Evolutionary conservation across 1,140 invertebrate species (phyloP).

Genomic region (Drosophila seguyi): DNA sequence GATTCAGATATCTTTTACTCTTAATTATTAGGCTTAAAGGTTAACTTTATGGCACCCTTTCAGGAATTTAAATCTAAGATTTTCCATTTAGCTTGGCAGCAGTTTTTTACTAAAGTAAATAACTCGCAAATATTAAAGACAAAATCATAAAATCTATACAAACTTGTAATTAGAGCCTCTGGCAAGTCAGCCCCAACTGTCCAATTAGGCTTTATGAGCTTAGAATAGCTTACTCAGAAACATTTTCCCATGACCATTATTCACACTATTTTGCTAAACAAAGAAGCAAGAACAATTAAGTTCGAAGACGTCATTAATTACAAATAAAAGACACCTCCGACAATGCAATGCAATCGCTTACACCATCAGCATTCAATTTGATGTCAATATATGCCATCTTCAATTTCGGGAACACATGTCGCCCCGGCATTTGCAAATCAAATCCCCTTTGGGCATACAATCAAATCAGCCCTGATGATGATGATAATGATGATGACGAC

Average conservation of each 20-base stretch:
- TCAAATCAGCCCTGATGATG: slow-evolving; percentile 62
- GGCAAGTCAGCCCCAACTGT: not conserved
- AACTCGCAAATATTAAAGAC: no score
- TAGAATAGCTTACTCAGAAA: not conserved
- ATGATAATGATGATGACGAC: slow-evolving; percentile 29
- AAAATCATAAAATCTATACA: not conserved
- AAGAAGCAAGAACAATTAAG: slow-evolving; percentile 18
- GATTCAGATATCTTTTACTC: not conserved
- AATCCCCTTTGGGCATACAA: slow-evolving; percentile 46
- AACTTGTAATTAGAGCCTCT: not conserved
- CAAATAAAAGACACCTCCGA: slow-evolving; percentile 9
- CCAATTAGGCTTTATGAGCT: not conserved
- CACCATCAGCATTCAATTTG: slow-evolving; percentile 43
- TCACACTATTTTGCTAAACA: slow-evolving; percentile 2
- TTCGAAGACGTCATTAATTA: slow-evolving; percentile 29
- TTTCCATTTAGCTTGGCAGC: not conserved
- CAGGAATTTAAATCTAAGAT: not conserved
- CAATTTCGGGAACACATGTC: slow-evolving; percentile 54
- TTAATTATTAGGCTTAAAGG: not conserved
- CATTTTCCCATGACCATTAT: slow-evolving; percentile 16
- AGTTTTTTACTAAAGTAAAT: not conserved
- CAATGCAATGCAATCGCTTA: slow-evolving; percentile 27
- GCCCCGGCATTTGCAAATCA: slow-evolving; percentile 48
- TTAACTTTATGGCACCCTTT: not conserved
- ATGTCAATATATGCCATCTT: slow-evolving; percentile 44